Percentiles rank a stretch among this genome's conserved stretches.
These are phyloP conservation scores for Nanorana parkeri DNA, from an alignment of 2,113 vertebrate species.

Conservation along the genomic window DNA sequence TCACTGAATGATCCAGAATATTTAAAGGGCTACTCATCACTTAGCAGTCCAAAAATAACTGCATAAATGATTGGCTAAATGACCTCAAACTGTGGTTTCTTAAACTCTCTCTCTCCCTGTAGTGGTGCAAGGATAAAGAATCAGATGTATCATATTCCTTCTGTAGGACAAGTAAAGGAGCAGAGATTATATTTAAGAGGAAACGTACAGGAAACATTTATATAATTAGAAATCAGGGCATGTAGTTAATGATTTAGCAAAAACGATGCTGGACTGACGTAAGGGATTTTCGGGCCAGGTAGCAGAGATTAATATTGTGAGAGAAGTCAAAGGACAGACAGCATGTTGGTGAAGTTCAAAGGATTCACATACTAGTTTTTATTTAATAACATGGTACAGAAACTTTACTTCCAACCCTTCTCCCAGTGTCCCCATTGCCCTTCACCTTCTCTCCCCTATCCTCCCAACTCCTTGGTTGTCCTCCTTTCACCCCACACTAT, in stretches of 20 bases:
- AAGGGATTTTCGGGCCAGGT: constrained; percentile 3
- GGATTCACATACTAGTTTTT: no score
- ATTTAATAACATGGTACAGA: no score
- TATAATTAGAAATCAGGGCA: constrained; percentile 21
- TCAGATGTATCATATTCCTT: constrained; percentile 17
- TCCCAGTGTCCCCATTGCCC: no score
- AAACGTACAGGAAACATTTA: background rate
- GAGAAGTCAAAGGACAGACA: background rate
- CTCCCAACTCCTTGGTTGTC: no score
- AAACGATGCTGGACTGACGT: constrained; percentile 1
- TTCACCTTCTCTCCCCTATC: no score
- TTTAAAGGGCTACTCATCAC: constrained; percentile 37
- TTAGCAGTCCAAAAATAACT: constrained; percentile 46
- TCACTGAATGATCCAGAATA: constrained; percentile 34
- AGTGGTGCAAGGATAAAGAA: constrained; percentile 7
- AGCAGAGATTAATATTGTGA: background rate
- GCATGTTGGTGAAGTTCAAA: background rate
- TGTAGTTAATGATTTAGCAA: constrained; percentile 6
- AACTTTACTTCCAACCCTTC: no score
- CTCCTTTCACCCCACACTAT: no score
- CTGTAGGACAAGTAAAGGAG: constrained; percentile 24
- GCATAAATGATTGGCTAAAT: constrained; percentile 22
- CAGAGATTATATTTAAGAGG: background rate
- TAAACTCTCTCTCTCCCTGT: constrained; percentile 16
- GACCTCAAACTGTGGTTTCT: constrained; percentile 47